Evolutionary conservation across 2,113 vertebrate species (phyloP).

Genomic region (Brachirus orientalis): DNA sequence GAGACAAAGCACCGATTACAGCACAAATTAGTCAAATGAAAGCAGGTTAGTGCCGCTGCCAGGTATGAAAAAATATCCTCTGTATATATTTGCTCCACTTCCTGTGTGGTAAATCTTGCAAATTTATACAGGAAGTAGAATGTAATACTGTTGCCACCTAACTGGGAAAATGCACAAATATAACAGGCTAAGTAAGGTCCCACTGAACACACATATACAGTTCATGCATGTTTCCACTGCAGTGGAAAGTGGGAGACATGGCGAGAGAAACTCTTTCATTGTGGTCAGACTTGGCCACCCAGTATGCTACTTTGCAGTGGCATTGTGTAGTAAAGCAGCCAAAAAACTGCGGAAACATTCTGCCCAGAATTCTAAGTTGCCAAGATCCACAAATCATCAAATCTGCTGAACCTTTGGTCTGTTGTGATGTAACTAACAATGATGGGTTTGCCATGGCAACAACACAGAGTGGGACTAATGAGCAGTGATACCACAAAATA

Average conservation of each 20-base stretch:
- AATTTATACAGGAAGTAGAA: constrained; percentile 47
- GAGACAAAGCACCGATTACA: constrained; percentile 44
- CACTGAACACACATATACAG: background rate
- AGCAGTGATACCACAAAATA: constrained; percentile 35
- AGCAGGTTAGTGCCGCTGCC: constrained; percentile 17
- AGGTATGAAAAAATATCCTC: constrained; percentile 45
- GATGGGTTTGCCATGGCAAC: constrained; percentile 60
- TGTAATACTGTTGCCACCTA: constrained; percentile 33
- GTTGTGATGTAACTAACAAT: constrained; percentile 36
- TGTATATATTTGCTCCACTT: constrained; percentile 42
- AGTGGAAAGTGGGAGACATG: constrained; percentile 68
- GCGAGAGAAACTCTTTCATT: constrained; percentile 65
- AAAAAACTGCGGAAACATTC: constrained; percentile 68
- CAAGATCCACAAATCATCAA: constrained; percentile 75
- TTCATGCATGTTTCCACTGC: constrained; percentile 52
- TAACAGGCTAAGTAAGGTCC: constrained; percentile 2
- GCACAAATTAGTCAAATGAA: constrained; percentile 42
- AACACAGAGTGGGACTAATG: constrained; percentile 35
- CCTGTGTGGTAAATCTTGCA: constrained; percentile 27
- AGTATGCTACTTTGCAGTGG: constrained; percentile 63
- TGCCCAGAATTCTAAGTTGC: constrained; percentile 48
- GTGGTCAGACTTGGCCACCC: constrained; percentile 76
- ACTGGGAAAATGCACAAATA: constrained; percentile 28
- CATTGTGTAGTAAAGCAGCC: constrained; percentile 61
- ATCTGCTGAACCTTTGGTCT: constrained; percentile 47